Evolutionary conservation across 2,888 invertebrate species (phyloP).

Genomic region (Caenorhabditis macrosperma): DNA sequence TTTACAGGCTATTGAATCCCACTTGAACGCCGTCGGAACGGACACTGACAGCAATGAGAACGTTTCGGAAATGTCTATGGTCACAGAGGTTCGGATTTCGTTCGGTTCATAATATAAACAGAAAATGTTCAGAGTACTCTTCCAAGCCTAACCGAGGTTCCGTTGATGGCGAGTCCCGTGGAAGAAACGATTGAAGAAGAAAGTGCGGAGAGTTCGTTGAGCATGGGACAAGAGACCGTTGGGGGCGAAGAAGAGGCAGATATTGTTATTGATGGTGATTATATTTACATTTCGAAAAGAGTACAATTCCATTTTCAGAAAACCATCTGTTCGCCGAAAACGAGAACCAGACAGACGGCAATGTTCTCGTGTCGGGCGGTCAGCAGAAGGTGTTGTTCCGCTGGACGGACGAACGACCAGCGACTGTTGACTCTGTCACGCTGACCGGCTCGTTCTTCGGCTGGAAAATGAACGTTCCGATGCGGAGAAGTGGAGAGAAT

Average conservation of each 20-base stretch:
- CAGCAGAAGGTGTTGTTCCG: slow-evolving; percentile 49
- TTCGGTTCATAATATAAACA: background rate
- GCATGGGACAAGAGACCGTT: background rate
- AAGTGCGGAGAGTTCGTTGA: background rate
- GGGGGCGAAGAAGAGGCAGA: slow-evolving; percentile 29
- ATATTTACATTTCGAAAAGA: background rate
- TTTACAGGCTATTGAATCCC: slow-evolving; percentile 8
- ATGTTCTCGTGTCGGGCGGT: slow-evolving; percentile 18
- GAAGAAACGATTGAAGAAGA: background rate
- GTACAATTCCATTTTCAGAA: slow-evolving; percentile 16
- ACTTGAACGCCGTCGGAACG: background rate
- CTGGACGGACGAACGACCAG: slow-evolving; percentile 38
- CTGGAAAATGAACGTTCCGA: slow-evolving; percentile 54
- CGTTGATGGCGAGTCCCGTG: background rate
- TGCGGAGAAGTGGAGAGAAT: slow-evolving; percentile 21
- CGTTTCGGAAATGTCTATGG: slow-evolving; percentile 20
- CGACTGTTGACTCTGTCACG: slow-evolving; percentile 25
- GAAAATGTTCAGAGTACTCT: background rate
- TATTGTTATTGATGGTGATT: slow-evolving; percentile 40
- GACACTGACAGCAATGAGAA: background rate
- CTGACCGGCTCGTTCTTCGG: slow-evolving; percentile 56
- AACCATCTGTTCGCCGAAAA: slow-evolving; percentile 17
- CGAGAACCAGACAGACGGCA: slow-evolving; percentile 27
- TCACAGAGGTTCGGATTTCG: background rate
- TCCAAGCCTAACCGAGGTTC: slow-evolving; percentile 8